Evolutionary conservation across 2,113 vertebrate species (phyloP).

Genomic region (Dromas ardeola): DNA sequence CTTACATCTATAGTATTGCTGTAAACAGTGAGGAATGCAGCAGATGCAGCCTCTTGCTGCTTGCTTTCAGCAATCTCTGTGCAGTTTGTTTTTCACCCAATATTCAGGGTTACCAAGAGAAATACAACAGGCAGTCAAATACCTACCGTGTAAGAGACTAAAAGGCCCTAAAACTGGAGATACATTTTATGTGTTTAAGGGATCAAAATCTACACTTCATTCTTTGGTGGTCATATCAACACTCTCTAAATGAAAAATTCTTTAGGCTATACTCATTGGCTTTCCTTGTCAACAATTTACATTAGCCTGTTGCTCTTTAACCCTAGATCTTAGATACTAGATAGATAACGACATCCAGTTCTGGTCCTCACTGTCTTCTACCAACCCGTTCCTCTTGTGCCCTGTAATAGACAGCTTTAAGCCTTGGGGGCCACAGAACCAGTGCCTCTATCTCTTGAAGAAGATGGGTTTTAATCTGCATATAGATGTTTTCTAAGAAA

Average conservation of each 20-base stretch:
- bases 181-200: neutral
- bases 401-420: neutral
- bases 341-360: neutral
- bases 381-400: neutral
- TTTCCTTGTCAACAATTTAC: neutral
- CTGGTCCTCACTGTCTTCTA: neutral
- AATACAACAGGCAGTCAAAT: neutral
- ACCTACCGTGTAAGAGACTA: neutral
- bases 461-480: neutral
- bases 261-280: neutral
- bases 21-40: neutral
- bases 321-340: neutral
- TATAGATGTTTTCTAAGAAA: neutral
- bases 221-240: neutral
- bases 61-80: neutral
- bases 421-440: neutral
- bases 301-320: neutral
- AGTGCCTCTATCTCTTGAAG: neutral
- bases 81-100: neutral
- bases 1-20: neutral
- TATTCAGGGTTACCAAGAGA: neutral
- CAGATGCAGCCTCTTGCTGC: neutral
- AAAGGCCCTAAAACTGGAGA: neutral
- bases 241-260: neutral
- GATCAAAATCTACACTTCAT: neutral